Base-by-base conservation (phyloP, 2,797 vertebrate genomes). In the Euthynnus affinis region DNA sequence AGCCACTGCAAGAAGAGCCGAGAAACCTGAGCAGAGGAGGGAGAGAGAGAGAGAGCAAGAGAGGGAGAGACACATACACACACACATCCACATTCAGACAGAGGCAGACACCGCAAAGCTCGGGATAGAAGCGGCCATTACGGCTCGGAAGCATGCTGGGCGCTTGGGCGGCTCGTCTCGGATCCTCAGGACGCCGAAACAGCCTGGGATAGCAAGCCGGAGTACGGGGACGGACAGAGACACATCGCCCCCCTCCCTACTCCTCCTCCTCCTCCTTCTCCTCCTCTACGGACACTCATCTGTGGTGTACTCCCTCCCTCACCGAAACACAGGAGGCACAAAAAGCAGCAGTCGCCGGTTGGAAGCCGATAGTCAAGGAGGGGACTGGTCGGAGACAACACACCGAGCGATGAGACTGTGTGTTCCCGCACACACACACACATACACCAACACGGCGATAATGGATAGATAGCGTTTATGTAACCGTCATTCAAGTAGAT, bases 81-180 rank as follows among this genome's bases (percentile, higher is more conserved):
- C 17, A 73, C 32, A 71, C 37, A 53, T 1, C 49, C 70, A 52
- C 44, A 60, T 44, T 64, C 71, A 84, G 67, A 71, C 52, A 25
- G 66, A 84, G 60, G 71, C 68, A 63, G 23, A 76, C 73, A 87
- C 83, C 80, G 84, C 84, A 82, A 76, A 87, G 87, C 74, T 73
- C 78, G 78, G 85, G 88, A 88, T 6, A 80, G 81, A 85, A 91
- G 93, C 94, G 86, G 94, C 91, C 94, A 95, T 95, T 94, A 83
- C 84, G 78, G 74, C 87, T 81, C 80, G 85, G 81, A 85, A 84
- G 84, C 88, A 77, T 62, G 85, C 74, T 52, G 77, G 82, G 87
- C 81, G 74, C 74, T 78, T 69, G 52, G 78, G 71, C 84, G 74
- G 76, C 74, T 76, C 73, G 78, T 65, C 80, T 81, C 73, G 63